Evolutionary conservation across 1,140 invertebrate species (phyloP).

Genomic region (Philaenus spumarius): DNA sequence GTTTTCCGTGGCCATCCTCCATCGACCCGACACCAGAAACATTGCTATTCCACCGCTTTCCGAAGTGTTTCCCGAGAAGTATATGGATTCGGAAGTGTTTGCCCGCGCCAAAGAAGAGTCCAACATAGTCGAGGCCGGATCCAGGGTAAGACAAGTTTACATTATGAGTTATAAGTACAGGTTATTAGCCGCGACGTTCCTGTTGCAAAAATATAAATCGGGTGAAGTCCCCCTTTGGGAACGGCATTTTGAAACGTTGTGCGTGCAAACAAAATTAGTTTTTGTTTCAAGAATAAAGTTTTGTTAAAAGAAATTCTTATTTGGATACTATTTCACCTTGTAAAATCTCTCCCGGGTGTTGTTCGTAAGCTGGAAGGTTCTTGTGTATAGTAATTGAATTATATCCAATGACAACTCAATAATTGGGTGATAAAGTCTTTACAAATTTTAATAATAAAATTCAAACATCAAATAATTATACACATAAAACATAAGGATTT

Average conservation of each 20-base stretch:
- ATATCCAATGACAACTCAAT: too few relatives aligned
- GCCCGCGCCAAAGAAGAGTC: conserved; percentile 57
- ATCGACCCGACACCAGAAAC: conserved; percentile 65
- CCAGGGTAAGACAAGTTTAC: conserved; percentile 48
- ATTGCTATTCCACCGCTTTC: conserved; percentile 60
- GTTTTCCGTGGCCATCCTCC: conserved; percentile 63
- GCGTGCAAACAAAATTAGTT: not conserved
- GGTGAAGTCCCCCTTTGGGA: not conserved
- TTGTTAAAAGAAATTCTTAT: too few relatives aligned
- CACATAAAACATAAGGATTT: too few relatives aligned
- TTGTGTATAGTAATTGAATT: too few relatives aligned
- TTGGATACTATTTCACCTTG: not conserved
- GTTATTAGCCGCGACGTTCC: not conserved
- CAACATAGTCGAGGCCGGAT: conserved; percentile 52
- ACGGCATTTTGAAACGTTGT: not conserved
- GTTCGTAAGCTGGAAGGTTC: too few relatives aligned
- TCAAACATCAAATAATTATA: too few relatives aligned
- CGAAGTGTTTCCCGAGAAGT: conserved; percentile 71
- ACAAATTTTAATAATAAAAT: too few relatives aligned
- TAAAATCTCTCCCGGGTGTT: too few relatives aligned
- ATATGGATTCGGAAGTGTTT: conserved; percentile 64
- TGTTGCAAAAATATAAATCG: not conserved
- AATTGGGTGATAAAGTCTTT: too few relatives aligned
- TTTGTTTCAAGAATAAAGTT: not conserved
- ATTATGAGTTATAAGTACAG: too few relatives aligned